Conservation (phyloP, 1,140 invertebrate genomes). For the Bombus picipes region DNA sequence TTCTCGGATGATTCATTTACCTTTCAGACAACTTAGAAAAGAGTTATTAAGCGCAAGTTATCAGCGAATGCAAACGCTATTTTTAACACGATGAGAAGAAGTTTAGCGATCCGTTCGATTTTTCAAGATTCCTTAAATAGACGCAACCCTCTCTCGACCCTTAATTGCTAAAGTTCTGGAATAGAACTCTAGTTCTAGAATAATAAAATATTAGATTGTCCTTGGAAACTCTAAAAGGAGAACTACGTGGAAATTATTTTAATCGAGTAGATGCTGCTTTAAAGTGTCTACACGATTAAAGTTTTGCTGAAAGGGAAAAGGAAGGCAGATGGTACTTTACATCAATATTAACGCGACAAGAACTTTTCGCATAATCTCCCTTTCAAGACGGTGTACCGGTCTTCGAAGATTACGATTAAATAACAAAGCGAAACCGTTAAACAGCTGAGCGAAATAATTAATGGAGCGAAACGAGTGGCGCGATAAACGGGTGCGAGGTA, state of each 20-base stretch:
- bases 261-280: too few species aligned
- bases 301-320: not conserved
- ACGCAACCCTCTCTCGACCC: not conserved
- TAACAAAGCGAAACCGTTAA: not conserved
- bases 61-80: not conserved
- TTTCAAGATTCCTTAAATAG: not conserved
- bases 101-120: not conserved
- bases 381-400: not conserved
- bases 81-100: not conserved
- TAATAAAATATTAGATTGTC: not conserved
- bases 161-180: not conserved
- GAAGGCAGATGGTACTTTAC: too few species aligned
- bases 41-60: not conserved
- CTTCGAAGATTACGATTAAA: not conserved
- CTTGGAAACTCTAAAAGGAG: not conserved
- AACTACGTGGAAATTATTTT: too few species aligned
- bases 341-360: too few species aligned
- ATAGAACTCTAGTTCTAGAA: not conserved
- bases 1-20: conserved; percentile 5
- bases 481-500: not conserved
- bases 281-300: not conserved
- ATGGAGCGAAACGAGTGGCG: not conserved
- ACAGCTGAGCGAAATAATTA: not conserved
- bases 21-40: not conserved
- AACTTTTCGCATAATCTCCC: too few species aligned